Conservation (phyloP, 2,888 invertebrate genomes). For the Cyclophora albipunctata region DNA sequence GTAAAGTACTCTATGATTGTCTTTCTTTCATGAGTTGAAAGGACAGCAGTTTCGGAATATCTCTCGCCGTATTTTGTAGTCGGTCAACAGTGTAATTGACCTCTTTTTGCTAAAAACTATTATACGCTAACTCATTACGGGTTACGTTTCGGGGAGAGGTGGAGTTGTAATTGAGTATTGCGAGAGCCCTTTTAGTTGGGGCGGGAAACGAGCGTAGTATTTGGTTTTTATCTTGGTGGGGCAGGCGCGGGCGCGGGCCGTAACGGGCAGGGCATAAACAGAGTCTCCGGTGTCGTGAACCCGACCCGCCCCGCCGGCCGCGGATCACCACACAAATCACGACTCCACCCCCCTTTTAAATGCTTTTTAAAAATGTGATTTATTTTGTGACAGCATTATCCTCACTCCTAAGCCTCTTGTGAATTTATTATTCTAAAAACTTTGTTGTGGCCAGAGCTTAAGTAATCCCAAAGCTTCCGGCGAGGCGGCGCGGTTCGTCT, state of each 20-base stretch:
- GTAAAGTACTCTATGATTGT: too few species aligned
- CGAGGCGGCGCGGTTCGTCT: conserved; percentile 15
- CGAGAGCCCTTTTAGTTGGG: conserved; percentile 1
- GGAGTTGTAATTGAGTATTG: conserved; percentile 17
- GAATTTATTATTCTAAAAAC: conserved; percentile 56
- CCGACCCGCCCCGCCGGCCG: conserved; percentile 22
- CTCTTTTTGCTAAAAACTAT: conserved; percentile 20
- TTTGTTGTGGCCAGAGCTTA: conserved; percentile 53
- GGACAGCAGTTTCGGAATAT: too few species aligned
- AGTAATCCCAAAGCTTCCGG: conserved; percentile 45
- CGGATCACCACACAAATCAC: conserved; percentile 50
- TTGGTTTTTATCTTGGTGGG: conserved; percentile 40
- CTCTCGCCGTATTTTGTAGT: not conserved
- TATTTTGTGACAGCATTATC: conserved; percentile 56
- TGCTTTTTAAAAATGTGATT: conserved; percentile 56
- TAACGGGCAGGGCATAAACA: conserved; percentile 15
- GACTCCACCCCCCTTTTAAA: conserved; percentile 47
- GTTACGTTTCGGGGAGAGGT: conserved; percentile 15
- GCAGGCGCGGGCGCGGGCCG: conserved; percentile 24
- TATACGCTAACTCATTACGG: conserved; percentile 18
- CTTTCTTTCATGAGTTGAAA: too few species aligned
- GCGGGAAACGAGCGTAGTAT: not conserved
- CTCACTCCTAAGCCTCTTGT: conserved; percentile 53
- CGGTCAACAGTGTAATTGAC: conserved; percentile 14
- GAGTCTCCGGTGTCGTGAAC: conserved; percentile 9